Evolutionary conservation across 35 echinoderm and acorn worm genomes (phyloP).

Genomic region (Holothuria glaberrima): DNA sequence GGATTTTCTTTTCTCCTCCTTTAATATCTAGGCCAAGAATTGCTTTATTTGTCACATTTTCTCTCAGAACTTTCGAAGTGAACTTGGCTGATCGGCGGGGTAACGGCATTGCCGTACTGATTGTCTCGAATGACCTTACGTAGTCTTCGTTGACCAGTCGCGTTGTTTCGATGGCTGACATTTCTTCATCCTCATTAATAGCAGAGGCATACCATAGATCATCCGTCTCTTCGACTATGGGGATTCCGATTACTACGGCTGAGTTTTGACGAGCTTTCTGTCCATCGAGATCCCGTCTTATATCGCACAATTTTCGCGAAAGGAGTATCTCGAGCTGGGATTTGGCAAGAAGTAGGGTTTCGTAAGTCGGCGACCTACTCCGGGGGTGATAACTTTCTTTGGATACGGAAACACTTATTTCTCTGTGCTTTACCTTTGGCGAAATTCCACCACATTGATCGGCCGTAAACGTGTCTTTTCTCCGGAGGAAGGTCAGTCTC

Average conservation of each 20-base stretch:
- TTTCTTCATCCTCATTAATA: slow-evolving; percentile 1
- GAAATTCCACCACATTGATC: background rate
- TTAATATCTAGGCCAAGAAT: background rate
- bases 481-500: background rate
- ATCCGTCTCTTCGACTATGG: background rate
- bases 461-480: background rate
- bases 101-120: background rate
- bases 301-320: background rate
- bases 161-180: slow-evolving; percentile 18
- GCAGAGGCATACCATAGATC: slow-evolving; percentile 13
- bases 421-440: background rate
- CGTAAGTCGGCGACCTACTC: slow-evolving; percentile 44
- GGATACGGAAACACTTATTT: background rate
- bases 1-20: background rate
- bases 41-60: background rate
- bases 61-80: slow-evolving; percentile 20
- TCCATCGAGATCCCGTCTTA: slow-evolving; percentile 28
- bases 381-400: slow-evolving; percentile 34
- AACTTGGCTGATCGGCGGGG: slow-evolving; percentile 17
- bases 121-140: slow-evolving; percentile 4
- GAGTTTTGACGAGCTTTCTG: slow-evolving; percentile 43
- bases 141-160: slow-evolving; percentile 16
- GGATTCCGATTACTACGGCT: slow-evolving; percentile 1
- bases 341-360: slow-evolving; percentile 36
- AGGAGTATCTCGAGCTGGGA: slow-evolving; percentile 24